Conservation (phyloP, 2,113 vertebrate genomes). For the Pedionomus torquatus region DNA sequence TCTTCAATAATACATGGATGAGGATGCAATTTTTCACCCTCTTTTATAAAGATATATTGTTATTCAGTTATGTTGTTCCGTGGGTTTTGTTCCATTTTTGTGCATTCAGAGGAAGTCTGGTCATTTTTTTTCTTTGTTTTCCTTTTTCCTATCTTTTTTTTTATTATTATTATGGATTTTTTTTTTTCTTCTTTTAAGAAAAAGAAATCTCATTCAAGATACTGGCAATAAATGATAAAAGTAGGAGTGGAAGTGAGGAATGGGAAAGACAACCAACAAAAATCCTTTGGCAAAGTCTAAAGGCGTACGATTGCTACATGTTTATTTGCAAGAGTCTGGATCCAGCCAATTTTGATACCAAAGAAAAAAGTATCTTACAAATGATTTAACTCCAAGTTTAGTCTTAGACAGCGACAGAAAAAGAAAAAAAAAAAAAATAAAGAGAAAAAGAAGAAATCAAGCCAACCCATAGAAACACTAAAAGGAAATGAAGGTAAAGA, state of each 20-base stretch:
- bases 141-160: not conserved
- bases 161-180: not conserved
- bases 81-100: not conserved
- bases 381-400: not conserved
- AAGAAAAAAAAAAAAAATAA: not conserved
- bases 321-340: not conserved
- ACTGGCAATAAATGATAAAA: conserved; percentile 34
- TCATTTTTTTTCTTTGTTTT: not conserved
- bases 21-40: conserved; percentile 38
- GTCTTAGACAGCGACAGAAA: not conserved
- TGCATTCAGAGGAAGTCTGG: not conserved
- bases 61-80: not conserved
- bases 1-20: conserved; percentile 7
- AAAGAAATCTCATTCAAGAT: conserved; percentile 10
- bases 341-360: not conserved
- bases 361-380: not conserved
- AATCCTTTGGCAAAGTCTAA: not conserved
- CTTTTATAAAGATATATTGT: conserved; percentile 31
- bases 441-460: not conserved
- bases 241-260: conserved; percentile 17
- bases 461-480: not conserved
- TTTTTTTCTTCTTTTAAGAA: not conserved
- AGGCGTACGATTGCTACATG: not conserved
- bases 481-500: not conserved
- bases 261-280: not conserved